Percentiles rank a stretch among this genome's conserved stretches.
Conservation (phyloP, 2,113 vertebrate genomes). For the Urocynchramus pylzowi region DNA sequence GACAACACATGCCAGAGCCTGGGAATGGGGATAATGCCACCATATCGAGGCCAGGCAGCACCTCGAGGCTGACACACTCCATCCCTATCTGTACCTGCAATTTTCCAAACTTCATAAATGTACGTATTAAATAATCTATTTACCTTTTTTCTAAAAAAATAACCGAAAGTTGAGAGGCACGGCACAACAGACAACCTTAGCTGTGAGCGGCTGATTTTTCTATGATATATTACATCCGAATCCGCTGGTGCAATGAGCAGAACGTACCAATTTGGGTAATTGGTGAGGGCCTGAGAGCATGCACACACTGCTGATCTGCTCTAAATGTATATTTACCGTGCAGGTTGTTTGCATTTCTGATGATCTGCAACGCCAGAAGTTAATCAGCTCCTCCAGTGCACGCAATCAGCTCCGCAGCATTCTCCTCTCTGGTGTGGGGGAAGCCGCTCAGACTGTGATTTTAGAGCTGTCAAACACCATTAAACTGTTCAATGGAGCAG, state of each 20-base stretch:
- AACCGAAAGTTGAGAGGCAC: not conserved
- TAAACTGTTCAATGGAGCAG: not conserved
- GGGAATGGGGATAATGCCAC: rapidly evolving
- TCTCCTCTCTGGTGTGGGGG: not conserved
- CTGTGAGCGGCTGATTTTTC: not conserved
- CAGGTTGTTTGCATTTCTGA: constrained; percentile 54
- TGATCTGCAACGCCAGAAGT: not conserved
- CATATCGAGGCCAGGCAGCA: not conserved
- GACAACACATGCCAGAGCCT: not conserved
- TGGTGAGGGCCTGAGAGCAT: not conserved
- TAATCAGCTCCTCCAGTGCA: constrained; percentile 17
- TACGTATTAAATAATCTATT: not conserved
- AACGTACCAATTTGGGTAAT: constrained; percentile 9
- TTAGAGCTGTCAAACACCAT: not conserved
- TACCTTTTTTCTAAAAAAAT: not conserved
- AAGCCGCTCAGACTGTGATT: not conserved
- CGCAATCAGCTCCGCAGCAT: not conserved
- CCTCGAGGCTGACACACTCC: rapidly evolving
- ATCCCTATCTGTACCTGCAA: not conserved
- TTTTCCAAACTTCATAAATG: not conserved
- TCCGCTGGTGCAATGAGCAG: rapidly evolving
- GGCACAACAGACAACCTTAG: not conserved
- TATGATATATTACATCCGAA: not conserved
- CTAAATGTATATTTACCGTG: not conserved
- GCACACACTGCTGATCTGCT: not conserved